These are phyloP conservation scores for Mamestra brassicae DNA, from an alignment of 2,888 invertebrate species.

Conservation along the genomic window DNA sequence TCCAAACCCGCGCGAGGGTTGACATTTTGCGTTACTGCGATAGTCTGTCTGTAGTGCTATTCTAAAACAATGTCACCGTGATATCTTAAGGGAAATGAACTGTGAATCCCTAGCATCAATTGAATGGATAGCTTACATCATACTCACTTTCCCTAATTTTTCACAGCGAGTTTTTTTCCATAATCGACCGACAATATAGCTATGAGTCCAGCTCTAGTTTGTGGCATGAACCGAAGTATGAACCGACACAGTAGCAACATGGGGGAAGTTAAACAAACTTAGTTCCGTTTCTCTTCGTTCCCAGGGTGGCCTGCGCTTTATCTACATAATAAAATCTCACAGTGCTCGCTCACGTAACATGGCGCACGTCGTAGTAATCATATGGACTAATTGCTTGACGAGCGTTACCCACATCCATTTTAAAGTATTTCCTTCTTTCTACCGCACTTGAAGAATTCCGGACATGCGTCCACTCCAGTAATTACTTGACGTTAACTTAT, in stretches of 20 bases:
- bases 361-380: constrained; percentile 39
- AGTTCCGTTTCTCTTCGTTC: background rate
- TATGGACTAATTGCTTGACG: constrained; percentile 54
- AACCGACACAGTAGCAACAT: background rate
- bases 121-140: too few relatives aligned
- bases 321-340: constrained; percentile 56
- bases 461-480: constrained; percentile 48
- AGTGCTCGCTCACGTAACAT: constrained; percentile 58
- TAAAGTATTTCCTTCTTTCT: constrained; percentile 63
- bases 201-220: too few relatives aligned
- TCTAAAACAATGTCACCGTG: too few relatives aligned
- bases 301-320: background rate
- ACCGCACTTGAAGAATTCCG: constrained; percentile 50
- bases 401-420: constrained; percentile 58
- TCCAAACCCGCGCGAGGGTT: too few relatives aligned
- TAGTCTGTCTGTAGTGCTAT: too few relatives aligned
- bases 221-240: too few relatives aligned
- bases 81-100: too few relatives aligned
- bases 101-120: too few relatives aligned
- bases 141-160: too few relatives aligned
- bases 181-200: too few relatives aligned
- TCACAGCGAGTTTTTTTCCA: too few relatives aligned
- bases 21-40: too few relatives aligned
- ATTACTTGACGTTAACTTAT: constrained; percentile 36
- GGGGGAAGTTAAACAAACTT: background rate